Evolutionary conservation across 2,113 vertebrate species (phyloP).

Genomic region (Atherinomorus stipes): DNA sequence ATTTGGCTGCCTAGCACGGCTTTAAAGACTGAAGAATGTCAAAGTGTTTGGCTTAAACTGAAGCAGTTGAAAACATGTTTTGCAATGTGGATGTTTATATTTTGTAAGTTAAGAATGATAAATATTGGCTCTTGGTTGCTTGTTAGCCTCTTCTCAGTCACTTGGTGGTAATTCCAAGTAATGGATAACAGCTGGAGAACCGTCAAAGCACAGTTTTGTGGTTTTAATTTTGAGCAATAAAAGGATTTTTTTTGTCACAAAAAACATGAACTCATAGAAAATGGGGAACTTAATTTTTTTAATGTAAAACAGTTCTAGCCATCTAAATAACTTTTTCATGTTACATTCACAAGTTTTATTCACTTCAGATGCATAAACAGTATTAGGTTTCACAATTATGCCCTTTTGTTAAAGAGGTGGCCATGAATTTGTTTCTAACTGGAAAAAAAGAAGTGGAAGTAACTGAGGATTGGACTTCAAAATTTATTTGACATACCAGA

Average conservation of each 20-base stretch:
- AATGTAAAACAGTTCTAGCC: no score
- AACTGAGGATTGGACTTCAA: not conserved
- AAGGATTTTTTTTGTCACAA: not conserved
- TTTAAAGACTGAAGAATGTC: no score
- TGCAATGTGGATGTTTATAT: no score
- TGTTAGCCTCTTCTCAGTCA: not conserved
- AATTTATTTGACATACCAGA: conserved; percentile 19
- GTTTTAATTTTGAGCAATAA: conserved; percentile 13
- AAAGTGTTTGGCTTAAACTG: no score
- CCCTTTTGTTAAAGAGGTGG: not conserved
- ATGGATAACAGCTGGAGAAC: conserved; percentile 6
- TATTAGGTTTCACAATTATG: not conserved
- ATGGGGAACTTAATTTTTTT: not conserved
- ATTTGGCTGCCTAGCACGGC: no score
- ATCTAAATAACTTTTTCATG: not conserved
- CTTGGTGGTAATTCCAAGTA: not conserved
- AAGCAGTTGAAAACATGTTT: no score
- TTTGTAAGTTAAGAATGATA: no score
- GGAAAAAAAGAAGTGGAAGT: not conserved
- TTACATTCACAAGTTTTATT: conserved; percentile 11
- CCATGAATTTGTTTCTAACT: not conserved
- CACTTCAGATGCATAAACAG: not conserved
- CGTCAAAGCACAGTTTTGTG: not conserved
- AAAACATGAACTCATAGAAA: not conserved
- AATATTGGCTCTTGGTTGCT: no score